Evolutionary conservation across 2,797 vertebrate species (phyloP), one percentile per base, ranked within the genome.

Genomic region (Micropoecilia bifurca): DNA sequence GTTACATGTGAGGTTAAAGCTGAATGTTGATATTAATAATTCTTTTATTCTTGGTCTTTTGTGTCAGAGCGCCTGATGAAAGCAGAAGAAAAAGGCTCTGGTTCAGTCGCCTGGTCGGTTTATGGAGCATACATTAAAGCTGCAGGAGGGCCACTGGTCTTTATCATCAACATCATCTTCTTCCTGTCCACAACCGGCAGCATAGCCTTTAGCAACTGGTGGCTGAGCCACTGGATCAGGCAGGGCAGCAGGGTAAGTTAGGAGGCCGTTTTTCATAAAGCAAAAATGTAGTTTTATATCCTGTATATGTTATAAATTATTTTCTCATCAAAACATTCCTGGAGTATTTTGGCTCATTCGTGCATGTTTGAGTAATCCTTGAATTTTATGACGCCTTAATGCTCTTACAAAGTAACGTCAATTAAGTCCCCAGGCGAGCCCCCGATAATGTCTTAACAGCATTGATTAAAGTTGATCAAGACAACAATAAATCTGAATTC

Each of bases 171-270:
- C 90, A 45, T 93, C 75, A 46, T 97, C 83, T 88, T 96, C 91
- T 97, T 97, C 92, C 87, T 97, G 61, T 85, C 94, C 78, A 97
- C 96, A 83, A 96, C 96, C 0, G 96, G 96, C 90, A 96, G 95
- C 87, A 90, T 96, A 53, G 94, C 93, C 71, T 97, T 97, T 91
- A 95, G 92, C 86, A 96, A 96, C 91, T 97, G 96, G 97, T 97
- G 97, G 96, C 95, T 97, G 80, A 97, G 96, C 85, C 73, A 96
- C 84, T 97, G 97, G 97, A 94, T 97, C 90, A 89, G 87, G 47
- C 96, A 97, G 90, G 97, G 97, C 90, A 95, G 91, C 1, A 96
- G 96, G 94, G 97, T 97, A 88, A 97, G 97, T 88, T 57, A 43
- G 10, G 25, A 66, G 50, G 72, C 6, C 0, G 71, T 79, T 69